phyloP scores from a whole-genome alignment of 2,113 vertebrate genomes.

The Reinhardtius hippoglossoides region DNA sequence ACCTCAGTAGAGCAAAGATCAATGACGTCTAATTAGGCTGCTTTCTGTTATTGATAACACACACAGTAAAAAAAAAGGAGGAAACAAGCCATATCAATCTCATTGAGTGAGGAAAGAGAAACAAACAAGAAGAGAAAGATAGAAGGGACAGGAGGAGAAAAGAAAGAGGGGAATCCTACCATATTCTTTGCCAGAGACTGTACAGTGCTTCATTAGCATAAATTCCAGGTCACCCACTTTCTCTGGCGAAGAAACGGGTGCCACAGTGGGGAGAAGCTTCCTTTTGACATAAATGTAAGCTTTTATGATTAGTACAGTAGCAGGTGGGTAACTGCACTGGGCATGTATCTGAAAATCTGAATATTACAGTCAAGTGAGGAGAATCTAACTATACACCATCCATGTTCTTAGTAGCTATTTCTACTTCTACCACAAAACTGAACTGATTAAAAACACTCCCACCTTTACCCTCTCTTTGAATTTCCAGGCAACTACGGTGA shows the following conservation, averaged over 20 bases:
- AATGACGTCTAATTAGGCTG: slow-evolving; percentile 28
- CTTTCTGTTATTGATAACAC: slow-evolving; percentile 26
- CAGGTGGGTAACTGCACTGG: slow-evolving; percentile 20
- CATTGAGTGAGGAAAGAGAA: slow-evolving; percentile 8
- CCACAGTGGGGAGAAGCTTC: slow-evolving; percentile 64
- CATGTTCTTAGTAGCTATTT: not conserved
- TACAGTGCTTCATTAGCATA: slow-evolving; percentile 77
- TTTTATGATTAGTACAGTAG: slow-evolving; percentile 10
- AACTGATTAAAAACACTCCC: not conserved
- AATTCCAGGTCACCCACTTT: slow-evolving; percentile 83
- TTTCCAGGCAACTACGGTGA: slow-evolving; percentile 95
- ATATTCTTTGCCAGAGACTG: slow-evolving; percentile 63
- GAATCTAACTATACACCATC: too few species aligned
- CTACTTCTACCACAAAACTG: too few species aligned
- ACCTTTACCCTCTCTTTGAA: slow-evolving; percentile 4
- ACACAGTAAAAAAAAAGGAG: not conserved
- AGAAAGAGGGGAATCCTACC: slow-evolving; percentile 72
- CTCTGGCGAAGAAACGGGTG: slow-evolving; percentile 71
- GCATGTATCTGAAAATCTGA: not conserved
- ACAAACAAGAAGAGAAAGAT: slow-evolving; percentile 13
- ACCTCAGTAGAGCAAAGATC: slow-evolving; percentile 23
- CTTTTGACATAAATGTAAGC: slow-evolving; percentile 62
- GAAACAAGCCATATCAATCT: slow-evolving; percentile 16
- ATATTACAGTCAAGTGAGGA: too few species aligned
- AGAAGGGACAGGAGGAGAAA: slow-evolving; percentile 43